Evolutionary conservation across 53 echinoderm and acorn worm species (phyloP).

Genomic region (Crossaster papposus): DNA sequence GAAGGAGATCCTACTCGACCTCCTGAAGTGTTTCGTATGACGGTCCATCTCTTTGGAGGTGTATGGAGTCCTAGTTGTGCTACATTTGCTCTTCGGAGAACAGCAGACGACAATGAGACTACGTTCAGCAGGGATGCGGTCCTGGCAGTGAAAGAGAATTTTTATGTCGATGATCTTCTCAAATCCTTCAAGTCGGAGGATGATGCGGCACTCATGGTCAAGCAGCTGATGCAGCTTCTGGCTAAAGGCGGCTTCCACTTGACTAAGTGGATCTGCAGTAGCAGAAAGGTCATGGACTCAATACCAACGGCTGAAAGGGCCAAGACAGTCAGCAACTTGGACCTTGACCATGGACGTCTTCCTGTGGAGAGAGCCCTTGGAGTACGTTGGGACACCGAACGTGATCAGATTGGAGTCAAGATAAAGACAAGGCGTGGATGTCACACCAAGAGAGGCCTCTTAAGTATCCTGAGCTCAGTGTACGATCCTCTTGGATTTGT

Average conservation of each 20-base stretch:
- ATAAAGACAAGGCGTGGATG: slow-evolving; percentile 2
- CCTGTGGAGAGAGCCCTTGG: slow-evolving; percentile 65
- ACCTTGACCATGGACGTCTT: slow-evolving; percentile 55
- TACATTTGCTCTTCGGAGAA: slow-evolving; percentile 25
- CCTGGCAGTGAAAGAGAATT: slow-evolving; percentile 21
- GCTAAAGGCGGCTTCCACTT: slow-evolving; percentile 56
- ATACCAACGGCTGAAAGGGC: slow-evolving; percentile 47
- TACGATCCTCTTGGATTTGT: slow-evolving; percentile 64
- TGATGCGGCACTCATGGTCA: slow-evolving; percentile 32
- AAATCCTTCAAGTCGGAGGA: slow-evolving; percentile 42
- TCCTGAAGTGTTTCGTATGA: slow-evolving; percentile 35
- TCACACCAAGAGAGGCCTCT: slow-evolving; percentile 53
- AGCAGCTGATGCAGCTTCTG: slow-evolving; percentile 13
- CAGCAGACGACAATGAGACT: slow-evolving; percentile 36
- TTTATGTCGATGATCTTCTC: slow-evolving; percentile 56
- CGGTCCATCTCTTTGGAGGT: slow-evolving; percentile 52
- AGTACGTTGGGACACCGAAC: slow-evolving; percentile 39
- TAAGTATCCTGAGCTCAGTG: slow-evolving; percentile 56
- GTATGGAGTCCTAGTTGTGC: slow-evolving; percentile 43
- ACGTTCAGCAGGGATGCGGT: neutral
- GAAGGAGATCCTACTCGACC: slow-evolving; percentile 19
- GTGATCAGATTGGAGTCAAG: slow-evolving; percentile 41
- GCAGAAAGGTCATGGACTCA: slow-evolving; percentile 39
- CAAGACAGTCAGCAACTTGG: slow-evolving; percentile 27
- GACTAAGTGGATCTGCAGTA: slow-evolving; percentile 63